Evolutionary conservation across 2,113 vertebrate species (phyloP).

Genomic region (Mola mola): DNA sequence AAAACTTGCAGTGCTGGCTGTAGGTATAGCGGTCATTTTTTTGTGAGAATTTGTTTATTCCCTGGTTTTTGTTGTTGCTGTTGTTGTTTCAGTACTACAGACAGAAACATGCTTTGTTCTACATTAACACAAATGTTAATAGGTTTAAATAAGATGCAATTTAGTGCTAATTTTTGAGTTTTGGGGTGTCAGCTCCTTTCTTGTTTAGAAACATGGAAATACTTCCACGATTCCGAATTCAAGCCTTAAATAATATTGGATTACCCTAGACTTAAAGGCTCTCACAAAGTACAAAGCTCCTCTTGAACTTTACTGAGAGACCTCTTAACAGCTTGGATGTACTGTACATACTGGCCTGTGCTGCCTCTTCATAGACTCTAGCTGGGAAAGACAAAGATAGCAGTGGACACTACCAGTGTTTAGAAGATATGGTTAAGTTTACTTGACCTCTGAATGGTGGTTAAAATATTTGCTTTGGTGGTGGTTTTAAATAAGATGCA

Average conservation of each 20-base stretch:
- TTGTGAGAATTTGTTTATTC: too few relatives aligned
- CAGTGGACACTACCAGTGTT: slow-evolving; percentile 39
- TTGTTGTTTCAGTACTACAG: background rate
- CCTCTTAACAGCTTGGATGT: background rate
- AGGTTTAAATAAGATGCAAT: slow-evolving; percentile 35
- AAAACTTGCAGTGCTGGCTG: too few relatives aligned
- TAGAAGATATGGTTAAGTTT: slow-evolving; percentile 53
- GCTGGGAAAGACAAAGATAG: slow-evolving; percentile 22
- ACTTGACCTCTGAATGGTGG: slow-evolving; percentile 44
- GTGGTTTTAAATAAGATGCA: slow-evolving; percentile 64
- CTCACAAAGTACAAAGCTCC: slow-evolving; percentile 25
- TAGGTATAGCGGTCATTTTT: too few relatives aligned
- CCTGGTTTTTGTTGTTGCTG: too few relatives aligned
- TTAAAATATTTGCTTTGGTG: slow-evolving; percentile 55
- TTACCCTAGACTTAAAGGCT: slow-evolving; percentile 19
- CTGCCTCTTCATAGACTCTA: slow-evolving; percentile 13
- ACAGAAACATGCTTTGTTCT: slow-evolving; percentile 1
- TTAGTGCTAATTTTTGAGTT: slow-evolving; percentile 58
- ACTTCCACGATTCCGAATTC: slow-evolving; percentile 43
- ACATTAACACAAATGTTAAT: slow-evolving; percentile 26
- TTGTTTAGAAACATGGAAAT: slow-evolving; percentile 32
- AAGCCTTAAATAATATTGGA: slow-evolving; percentile 56
- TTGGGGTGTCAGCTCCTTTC: slow-evolving; percentile 34
- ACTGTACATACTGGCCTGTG: background rate
- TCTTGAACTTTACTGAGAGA: slow-evolving; percentile 16